phyloP scores from a whole-genome alignment of 2,113 vertebrate species.

The Lutjanus erythropterus region DNA sequence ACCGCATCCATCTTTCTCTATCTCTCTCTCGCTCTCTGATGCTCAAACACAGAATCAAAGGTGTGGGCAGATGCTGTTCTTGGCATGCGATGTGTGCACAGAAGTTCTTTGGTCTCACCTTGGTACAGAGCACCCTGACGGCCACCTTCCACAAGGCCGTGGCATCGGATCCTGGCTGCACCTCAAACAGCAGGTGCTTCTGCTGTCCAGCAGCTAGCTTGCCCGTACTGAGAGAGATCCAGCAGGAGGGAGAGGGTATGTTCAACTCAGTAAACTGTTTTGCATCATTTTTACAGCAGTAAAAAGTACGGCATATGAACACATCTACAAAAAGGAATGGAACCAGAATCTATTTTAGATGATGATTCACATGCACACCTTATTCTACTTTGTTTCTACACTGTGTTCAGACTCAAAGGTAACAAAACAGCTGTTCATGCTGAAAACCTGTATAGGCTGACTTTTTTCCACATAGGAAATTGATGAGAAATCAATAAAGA shows the following conservation, averaged over 20 bases:
- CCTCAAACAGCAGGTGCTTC: constrained; percentile 97
- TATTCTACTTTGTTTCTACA: too few relatives aligned
- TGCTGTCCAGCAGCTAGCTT: constrained; percentile 93
- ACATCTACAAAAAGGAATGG: too few relatives aligned
- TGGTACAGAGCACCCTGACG: constrained; percentile 95
- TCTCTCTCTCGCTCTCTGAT: not conserved
- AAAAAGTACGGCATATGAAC: not conserved
- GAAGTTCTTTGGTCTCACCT: constrained; percentile 84
- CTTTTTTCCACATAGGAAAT: too few relatives aligned
- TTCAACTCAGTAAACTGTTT: not conserved
- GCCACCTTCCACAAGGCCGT: constrained; percentile 96
- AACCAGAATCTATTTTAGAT: too few relatives aligned
- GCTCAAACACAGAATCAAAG: not conserved
- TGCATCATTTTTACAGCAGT: not conserved
- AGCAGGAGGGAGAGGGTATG: not conserved
- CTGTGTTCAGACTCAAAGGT: too few relatives aligned
- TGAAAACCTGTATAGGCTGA: too few relatives aligned
- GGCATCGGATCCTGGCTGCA: constrained; percentile 95
- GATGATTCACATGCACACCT: too few relatives aligned
- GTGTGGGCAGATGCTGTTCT: not conserved
- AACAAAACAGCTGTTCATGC: too few relatives aligned
- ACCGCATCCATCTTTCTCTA: not conserved
- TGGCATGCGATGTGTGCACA: not conserved
- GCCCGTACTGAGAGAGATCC: constrained; percentile 86
- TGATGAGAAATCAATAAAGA: too few relatives aligned